Percentiles rank a stretch among this genome's conserved stretches.
These are phyloP conservation scores for Cygnus buccinator DNA, from an alignment of 2,113 vertebrate species.

Conservation along the genomic window DNA sequence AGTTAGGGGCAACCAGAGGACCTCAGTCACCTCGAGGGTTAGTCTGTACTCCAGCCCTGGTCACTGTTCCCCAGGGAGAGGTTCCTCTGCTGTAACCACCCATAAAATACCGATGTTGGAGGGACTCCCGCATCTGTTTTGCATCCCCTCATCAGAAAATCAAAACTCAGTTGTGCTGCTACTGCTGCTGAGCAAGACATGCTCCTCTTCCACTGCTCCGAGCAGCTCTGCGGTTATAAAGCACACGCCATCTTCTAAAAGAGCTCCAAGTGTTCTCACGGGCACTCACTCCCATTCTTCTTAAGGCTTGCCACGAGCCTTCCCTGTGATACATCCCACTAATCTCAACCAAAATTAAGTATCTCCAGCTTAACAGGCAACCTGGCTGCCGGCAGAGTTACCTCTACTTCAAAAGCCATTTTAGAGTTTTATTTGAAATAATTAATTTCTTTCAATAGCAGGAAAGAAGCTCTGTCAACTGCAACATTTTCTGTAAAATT, in stretches of 20 bases:
- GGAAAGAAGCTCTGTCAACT: background rate
- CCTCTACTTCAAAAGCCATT: background rate
- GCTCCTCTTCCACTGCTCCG: background rate
- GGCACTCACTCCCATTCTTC: rapidly evolving
- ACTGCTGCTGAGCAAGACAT: rapidly evolving
- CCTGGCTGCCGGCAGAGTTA: background rate
- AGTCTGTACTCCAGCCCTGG: background rate
- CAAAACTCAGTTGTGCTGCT: background rate
- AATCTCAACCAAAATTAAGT: background rate
- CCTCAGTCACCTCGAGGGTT: rapidly evolving
- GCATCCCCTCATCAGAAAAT: background rate
- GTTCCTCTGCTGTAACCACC: background rate
- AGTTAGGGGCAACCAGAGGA: background rate
- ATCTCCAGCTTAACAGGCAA: background rate
- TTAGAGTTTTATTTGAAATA: background rate
- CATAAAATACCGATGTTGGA: background rate
- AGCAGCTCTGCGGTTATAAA: background rate
- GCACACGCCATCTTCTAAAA: background rate
- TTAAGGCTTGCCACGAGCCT: background rate
- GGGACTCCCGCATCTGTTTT: background rate
- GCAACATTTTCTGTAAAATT: background rate
- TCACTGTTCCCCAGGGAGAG: background rate
- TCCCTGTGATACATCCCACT: rapidly evolving
- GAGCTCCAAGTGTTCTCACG: background rate
- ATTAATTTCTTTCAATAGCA: background rate